Evolutionary conservation across 2,113 vertebrate genomes (phyloP).

Genomic region (Centropus bengalensis): DNA sequence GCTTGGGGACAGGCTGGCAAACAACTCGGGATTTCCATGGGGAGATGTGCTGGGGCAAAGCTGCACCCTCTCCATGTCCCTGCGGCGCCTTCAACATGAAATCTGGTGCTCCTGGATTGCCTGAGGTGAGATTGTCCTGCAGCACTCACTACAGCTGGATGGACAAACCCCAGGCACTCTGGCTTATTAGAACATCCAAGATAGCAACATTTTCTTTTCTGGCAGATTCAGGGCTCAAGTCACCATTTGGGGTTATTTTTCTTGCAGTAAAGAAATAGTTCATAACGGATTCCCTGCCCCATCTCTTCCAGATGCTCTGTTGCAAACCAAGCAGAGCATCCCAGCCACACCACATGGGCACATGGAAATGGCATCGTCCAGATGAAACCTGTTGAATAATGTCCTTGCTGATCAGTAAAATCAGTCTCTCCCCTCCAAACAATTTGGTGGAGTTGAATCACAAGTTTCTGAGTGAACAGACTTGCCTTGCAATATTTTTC

Average conservation of each 20-base stretch:
- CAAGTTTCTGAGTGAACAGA: not conserved
- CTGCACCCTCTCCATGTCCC: not conserved
- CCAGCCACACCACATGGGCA: not conserved
- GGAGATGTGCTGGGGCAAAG: not conserved
- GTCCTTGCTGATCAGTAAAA: not conserved
- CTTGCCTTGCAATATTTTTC: not conserved
- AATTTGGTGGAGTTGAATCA: not conserved
- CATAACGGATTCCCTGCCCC: not conserved
- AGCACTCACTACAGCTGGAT: not conserved
- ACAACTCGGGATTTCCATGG: not conserved
- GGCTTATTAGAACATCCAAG: not conserved
- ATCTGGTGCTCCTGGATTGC: not conserved
- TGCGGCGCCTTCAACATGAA: not conserved
- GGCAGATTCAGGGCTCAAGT: not conserved
- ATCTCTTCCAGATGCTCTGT: not conserved
- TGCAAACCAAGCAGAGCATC: not conserved
- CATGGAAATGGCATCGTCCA: not conserved
- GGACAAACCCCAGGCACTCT: not conserved
- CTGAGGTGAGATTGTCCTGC: not conserved
- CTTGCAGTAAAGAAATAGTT: conserved; percentile 22
- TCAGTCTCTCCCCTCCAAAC: not conserved
- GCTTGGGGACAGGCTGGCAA: not conserved
- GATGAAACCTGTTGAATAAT: conserved; percentile 17
- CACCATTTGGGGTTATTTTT: not conserved
- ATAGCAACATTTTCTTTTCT: not conserved